Conservation (phyloP, 1,140 invertebrate genomes). For the Phymorhynchus buccinoides region DNA sequence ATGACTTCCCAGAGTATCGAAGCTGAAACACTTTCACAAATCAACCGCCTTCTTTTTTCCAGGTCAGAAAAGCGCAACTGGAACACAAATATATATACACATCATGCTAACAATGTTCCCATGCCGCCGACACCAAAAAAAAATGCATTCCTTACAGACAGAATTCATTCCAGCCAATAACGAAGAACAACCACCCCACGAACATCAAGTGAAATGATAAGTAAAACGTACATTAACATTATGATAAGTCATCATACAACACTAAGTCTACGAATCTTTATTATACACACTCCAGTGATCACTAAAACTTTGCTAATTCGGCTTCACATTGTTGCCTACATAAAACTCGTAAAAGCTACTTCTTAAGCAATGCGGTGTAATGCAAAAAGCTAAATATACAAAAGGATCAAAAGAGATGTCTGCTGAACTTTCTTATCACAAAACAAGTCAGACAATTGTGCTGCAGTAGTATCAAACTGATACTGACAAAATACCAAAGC, state of each 20-base stretch:
- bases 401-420: neutral
- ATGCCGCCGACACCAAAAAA: too few species aligned
- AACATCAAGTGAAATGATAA: neutral
- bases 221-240: neutral
- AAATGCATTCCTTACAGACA: neutral
- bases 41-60: neutral
- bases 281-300: neutral
- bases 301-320: neutral
- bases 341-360: neutral
- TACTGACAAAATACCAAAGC: neutral
- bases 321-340: neutral
- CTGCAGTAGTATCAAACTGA: neutral
- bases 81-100: neutral
- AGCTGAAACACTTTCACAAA: neutral
- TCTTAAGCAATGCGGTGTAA: neutral
- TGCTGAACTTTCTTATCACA: neutral
- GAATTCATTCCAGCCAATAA: neutral
- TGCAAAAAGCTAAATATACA: neutral
- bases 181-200: neutral
- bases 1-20: slow-evolving; percentile 1
- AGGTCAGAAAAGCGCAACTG: neutral
- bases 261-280: neutral
- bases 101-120: neutral
- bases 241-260: neutral
- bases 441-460: neutral